Evolutionary conservation across 2,113 vertebrate species (phyloP).

Genomic region (Scalopus aquaticus): DNA sequence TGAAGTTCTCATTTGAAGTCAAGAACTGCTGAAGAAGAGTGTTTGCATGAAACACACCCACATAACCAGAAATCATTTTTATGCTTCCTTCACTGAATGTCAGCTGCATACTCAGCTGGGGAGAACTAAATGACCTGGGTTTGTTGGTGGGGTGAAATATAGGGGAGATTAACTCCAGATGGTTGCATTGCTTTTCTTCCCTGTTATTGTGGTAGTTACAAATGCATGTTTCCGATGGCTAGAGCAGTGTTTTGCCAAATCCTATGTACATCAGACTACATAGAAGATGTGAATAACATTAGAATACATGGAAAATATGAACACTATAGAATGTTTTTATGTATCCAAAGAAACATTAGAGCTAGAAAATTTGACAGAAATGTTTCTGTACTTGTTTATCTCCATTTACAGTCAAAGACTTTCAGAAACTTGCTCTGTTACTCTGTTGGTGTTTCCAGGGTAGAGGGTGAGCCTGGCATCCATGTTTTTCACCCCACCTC

Average conservation of each 20-base stretch:
- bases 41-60: slow-evolving; percentile 72
- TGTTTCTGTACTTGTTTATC: background rate
- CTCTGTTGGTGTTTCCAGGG: background rate
- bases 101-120: slow-evolving; percentile 41
- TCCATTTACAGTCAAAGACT: background rate
- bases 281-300: background rate
- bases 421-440: background rate
- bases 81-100: slow-evolving; percentile 48
- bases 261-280: background rate
- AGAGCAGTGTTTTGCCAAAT: background rate
- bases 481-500: background rate
- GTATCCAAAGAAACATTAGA: background rate
- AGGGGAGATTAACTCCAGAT: background rate
- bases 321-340: background rate
- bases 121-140: slow-evolving; percentile 57
- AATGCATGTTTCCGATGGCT: background rate
- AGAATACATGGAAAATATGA: background rate
- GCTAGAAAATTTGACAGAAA: background rate
- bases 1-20: slow-evolving; percentile 66
- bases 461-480: too few relatives aligned
- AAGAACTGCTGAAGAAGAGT: slow-evolving; percentile 65
- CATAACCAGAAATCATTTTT: slow-evolving; percentile 57
- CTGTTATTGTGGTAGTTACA: background rate
- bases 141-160: slow-evolving; percentile 31
- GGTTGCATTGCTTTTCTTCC: background rate